A percentile compares a stretch with the other conserved stretches of the same genome.
phyloP scores from a whole-genome alignment of 1,140 invertebrate genomes.

The Pentalonia nigronervosa region DNA sequence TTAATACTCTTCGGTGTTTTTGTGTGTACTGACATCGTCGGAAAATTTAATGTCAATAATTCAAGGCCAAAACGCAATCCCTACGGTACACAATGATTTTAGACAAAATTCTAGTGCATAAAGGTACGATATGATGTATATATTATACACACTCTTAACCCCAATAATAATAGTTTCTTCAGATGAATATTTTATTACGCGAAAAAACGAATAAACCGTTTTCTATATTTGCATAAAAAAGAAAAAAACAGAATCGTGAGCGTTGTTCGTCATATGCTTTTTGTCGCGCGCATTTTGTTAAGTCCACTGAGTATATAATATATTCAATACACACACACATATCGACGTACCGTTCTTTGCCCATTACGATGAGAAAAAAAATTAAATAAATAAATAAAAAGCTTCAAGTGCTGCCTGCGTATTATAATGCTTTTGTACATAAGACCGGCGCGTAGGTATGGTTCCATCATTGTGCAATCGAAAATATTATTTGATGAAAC shows the following conservation, averaged over 20 bases:
- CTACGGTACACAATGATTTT: too few relatives aligned
- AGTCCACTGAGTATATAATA: neutral
- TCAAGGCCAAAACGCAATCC: neutral
- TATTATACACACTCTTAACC: neutral
- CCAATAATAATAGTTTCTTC: neutral
- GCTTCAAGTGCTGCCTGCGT: neutral
- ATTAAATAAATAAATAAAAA: neutral
- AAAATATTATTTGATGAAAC: neutral
- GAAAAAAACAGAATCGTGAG: neutral
- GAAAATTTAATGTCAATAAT: neutral
- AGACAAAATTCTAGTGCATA: neutral
- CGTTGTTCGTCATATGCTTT: neutral
- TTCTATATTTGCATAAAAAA: neutral
- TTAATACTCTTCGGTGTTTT: too few relatives aligned
- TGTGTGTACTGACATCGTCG: too few relatives aligned
- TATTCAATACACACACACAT: neutral
- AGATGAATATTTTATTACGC: neutral
- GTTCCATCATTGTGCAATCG: neutral
- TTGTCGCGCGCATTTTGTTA: neutral
- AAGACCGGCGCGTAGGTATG: neutral
- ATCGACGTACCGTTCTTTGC: neutral
- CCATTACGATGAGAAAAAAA: neutral
- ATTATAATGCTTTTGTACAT: neutral
- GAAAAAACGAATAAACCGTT: neutral
- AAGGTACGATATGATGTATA: neutral